These are phyloP conservation scores for Hylomyscus alleni DNA, from an alignment of 2,797 vertebrate species.

Conservation along the genomic window DNA sequence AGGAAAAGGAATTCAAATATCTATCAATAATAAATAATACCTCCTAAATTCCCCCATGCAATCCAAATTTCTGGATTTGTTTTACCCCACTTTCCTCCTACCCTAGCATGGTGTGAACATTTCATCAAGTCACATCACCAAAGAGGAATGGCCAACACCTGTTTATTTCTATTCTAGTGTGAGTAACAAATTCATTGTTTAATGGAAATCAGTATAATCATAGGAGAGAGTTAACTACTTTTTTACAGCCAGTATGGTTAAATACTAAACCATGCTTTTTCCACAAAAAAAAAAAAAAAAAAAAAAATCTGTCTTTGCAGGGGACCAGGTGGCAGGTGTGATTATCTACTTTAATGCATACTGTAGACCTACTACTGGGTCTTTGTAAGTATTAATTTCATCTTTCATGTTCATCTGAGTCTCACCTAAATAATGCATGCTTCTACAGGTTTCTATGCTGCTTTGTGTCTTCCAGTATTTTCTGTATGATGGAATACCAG, in stretches of 20 bases:
- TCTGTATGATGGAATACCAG: not conserved
- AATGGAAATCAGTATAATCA: not conserved
- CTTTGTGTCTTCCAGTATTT: not conserved
- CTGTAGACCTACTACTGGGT: not conserved
- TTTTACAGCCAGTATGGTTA: not conserved
- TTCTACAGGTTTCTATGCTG: not conserved
- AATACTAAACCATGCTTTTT: not conserved
- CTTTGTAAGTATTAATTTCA: not conserved
- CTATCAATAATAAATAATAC: no score
- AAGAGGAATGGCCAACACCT: not conserved
- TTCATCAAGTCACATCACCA: not conserved
- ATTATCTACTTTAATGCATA: not conserved
- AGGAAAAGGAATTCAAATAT: not conserved
- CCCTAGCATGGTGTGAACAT: accelerated
- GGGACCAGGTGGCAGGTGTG: not conserved
- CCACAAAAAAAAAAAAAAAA: no score
- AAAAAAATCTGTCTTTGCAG: not conserved
- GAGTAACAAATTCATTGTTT: not conserved
- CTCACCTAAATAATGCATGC: not conserved
- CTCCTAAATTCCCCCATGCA: not conserved
- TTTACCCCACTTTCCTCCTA: not conserved
- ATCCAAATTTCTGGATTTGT: not conserved
- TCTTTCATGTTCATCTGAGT: not conserved
- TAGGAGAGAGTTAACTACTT: not conserved
- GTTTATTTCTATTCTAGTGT: not conserved